Percentiles rank a stretch among this genome's conserved stretches.
phyloP scores from a whole-genome alignment of 2,113 vertebrate genomes.

The Pogonocichla stellata region DNA sequence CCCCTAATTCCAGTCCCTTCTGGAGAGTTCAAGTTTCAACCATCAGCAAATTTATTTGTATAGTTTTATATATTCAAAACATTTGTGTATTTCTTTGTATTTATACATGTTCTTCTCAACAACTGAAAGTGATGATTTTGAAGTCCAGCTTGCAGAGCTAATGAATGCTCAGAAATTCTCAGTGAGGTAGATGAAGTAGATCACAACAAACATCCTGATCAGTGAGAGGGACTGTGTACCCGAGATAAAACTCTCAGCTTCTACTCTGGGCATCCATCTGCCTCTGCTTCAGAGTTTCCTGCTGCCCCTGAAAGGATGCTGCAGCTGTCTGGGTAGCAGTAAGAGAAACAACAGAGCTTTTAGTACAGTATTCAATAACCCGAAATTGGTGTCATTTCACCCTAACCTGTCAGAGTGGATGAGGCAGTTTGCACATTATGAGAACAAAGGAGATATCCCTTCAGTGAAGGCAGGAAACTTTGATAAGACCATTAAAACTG shows the following conservation, averaged over 20 bases:
- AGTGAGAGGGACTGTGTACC: not conserved
- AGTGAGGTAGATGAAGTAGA: not conserved
- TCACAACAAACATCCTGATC: not conserved
- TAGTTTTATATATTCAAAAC: not conserved
- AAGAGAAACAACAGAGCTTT: not conserved
- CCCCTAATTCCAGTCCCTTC: not conserved
- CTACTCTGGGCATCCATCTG: not conserved
- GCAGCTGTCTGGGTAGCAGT: not conserved
- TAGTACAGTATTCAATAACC: not conserved
- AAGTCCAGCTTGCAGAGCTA: not conserved
- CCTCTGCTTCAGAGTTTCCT: not conserved
- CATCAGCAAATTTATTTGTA: not conserved
- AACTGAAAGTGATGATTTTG: not conserved
- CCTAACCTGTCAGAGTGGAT: not conserved
- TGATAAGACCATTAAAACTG: constrained; percentile 4
- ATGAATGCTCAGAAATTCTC: not conserved
- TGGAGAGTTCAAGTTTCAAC: not conserved
- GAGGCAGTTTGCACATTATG: constrained; percentile 4
- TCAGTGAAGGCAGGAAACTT: not conserved
- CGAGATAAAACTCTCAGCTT: not conserved
- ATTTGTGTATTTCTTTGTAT: not conserved
- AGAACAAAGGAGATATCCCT: constrained; percentile 13
- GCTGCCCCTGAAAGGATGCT: not conserved
- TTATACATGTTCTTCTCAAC: not conserved
- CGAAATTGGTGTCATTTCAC: constrained; percentile 24